These are phyloP conservation scores for Halictus rubicundus DNA, from an alignment of 1,140 invertebrate species.

Conservation along the genomic window DNA sequence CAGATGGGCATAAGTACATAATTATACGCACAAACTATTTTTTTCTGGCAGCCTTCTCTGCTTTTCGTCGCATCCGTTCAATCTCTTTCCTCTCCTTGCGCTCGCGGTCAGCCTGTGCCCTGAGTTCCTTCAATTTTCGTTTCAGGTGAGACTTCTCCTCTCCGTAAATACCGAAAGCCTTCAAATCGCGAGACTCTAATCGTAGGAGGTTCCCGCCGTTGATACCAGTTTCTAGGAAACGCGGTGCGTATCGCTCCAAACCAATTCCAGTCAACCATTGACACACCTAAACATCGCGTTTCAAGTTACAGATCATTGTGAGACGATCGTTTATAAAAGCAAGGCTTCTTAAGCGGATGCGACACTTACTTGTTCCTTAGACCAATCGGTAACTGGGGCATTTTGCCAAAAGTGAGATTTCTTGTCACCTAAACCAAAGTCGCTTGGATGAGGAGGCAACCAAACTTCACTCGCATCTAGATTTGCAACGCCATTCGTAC, in stretches of 20 bases:
- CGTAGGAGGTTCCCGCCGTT: constrained; percentile 90
- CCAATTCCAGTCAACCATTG: constrained; percentile 92
- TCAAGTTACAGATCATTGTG: neutral
- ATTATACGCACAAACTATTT: constrained; percentile 64
- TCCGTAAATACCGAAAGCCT: constrained; percentile 89
- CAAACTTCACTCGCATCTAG: constrained; percentile 80
- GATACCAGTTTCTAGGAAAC: constrained; percentile 92
- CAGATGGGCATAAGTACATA: constrained; percentile 28
- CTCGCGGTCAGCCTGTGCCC: constrained; percentile 89
- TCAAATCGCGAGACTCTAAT: constrained; percentile 93
- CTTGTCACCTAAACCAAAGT: constrained; percentile 82
- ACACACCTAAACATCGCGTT: constrained; percentile 84
- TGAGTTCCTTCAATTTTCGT: constrained; percentile 93
- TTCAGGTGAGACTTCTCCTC: constrained; percentile 92
- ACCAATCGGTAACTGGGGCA: constrained; percentile 89
- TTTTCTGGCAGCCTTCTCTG: constrained; percentile 89
- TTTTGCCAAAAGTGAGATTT: constrained; percentile 86
- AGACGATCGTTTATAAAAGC: neutral
- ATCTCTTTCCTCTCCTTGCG: constrained; percentile 89
- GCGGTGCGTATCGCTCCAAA: constrained; percentile 90
- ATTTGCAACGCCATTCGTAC: constrained; percentile 46
- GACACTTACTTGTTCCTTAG: constrained; percentile 88
- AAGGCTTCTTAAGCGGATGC: neutral
- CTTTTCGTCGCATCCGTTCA: constrained; percentile 88
- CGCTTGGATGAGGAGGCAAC: constrained; percentile 78